Conservation (phyloP, 2,113 vertebrate species). For the Pygoscelis adeliae region DNA sequence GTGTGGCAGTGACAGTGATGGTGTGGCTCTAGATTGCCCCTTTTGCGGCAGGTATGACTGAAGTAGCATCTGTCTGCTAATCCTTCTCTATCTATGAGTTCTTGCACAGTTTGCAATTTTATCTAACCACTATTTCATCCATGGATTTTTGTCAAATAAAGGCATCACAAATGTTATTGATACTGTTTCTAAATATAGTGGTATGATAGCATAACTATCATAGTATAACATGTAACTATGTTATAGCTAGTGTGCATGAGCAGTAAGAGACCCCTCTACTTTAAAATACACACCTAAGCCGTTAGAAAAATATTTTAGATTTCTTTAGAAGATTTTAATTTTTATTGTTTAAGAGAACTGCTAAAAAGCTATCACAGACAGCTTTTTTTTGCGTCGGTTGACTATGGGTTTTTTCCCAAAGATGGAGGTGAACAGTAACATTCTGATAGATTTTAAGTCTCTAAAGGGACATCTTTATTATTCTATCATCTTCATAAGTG, state of each 20-base stretch:
- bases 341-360: not conserved
- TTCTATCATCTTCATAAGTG: not conserved
- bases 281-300: not conserved
- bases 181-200: not conserved
- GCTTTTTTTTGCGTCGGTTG: not conserved
- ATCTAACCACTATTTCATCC: not conserved
- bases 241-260: not conserved
- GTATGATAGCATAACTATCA: not conserved
- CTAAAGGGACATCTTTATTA: not conserved
- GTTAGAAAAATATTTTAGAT: not conserved
- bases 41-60: not conserved
- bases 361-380: not conserved
- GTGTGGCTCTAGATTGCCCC: not conserved
- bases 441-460: not conserved
- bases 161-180: not conserved
- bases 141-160: not conserved
- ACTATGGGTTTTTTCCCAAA: not conserved
- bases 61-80: not conserved
- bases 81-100: not conserved
- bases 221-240: not conserved
- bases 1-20: not conserved
- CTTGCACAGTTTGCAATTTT: not conserved
- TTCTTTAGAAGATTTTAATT: not conserved
- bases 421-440: not conserved
- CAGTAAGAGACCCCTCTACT: not conserved